These are phyloP conservation scores for Anticlea derivata DNA, from an alignment of 2,888 invertebrate species.

Conservation along the genomic window DNA sequence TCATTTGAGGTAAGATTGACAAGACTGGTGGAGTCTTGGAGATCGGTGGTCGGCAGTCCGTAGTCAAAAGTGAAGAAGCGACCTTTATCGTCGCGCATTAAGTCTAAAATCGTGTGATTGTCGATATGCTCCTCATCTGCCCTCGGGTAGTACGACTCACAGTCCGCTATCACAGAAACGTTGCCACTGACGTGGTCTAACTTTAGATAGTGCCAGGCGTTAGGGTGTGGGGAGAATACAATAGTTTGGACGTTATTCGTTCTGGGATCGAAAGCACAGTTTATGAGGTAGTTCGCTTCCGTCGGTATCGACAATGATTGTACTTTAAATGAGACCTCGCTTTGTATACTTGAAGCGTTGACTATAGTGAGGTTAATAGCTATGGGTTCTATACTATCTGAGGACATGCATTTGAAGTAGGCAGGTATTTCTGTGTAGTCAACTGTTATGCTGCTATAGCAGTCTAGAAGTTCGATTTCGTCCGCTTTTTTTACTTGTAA, in stretches of 20 bases:
- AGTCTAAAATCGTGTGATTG: conserved; percentile 59
- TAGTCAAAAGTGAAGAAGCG: conserved; percentile 91
- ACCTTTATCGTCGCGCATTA: conserved; percentile 85
- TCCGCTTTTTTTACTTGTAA: conserved; percentile 82
- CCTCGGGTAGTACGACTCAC: conserved; percentile 60
- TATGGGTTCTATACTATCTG: conserved; percentile 57
- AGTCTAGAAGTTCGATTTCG: conserved; percentile 62
- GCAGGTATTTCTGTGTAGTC: conserved; percentile 56
- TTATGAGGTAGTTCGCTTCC: conserved; percentile 71
- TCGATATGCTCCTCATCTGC: conserved; percentile 53
- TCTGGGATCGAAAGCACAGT: conserved; percentile 76
- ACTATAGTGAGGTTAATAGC: conserved; percentile 66
- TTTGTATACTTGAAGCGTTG: conserved; percentile 54
- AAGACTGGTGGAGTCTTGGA: conserved; percentile 85
- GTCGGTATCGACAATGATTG: conserved; percentile 82
- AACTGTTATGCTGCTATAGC: conserved; percentile 55
- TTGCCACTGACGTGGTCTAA: conserved; percentile 53
- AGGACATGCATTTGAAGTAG: conserved; percentile 79
- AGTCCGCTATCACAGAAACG: conserved; percentile 55
- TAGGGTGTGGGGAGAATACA: conserved; percentile 81
- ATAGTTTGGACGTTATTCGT: conserved; percentile 62
- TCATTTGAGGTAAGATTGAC: conserved; percentile 87
- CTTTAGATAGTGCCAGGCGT: conserved; percentile 84
- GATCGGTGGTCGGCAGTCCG: conserved; percentile 86
- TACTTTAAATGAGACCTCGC: conserved; percentile 66